phyloP scores from a whole-genome alignment of 1,140 invertebrate genomes.

The Drosophila erecta region DNA sequence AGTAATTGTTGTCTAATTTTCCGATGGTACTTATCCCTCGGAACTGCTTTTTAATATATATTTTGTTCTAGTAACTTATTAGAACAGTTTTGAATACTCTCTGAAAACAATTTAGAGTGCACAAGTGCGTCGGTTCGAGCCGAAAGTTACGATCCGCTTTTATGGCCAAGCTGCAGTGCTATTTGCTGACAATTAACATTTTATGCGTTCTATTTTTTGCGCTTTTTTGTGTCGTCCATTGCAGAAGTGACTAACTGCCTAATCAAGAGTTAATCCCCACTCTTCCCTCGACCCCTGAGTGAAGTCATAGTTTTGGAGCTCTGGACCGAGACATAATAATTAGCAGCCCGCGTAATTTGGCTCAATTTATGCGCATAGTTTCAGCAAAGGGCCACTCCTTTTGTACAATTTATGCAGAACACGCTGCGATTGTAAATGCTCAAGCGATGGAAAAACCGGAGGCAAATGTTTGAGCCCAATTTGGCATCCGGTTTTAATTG shows the following conservation, averaged over 20 bases:
- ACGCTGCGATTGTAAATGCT: constrained; percentile 56
- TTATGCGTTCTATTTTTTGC: constrained; percentile 50
- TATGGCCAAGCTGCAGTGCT: constrained; percentile 41
- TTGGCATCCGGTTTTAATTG: constrained; percentile 60
- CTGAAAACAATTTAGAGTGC: not conserved
- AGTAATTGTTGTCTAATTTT: no score
- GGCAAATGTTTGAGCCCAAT: constrained; percentile 26
- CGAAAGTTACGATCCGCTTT: constrained; percentile 14
- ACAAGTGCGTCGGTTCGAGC: not conserved
- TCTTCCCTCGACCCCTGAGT: not conserved
- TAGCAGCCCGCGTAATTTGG: constrained; percentile 52
- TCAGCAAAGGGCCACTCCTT: constrained; percentile 44
- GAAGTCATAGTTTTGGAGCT: constrained; percentile 29
- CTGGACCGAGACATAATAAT: constrained; percentile 53
- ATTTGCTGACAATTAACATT: constrained; percentile 61
- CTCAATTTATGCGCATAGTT: constrained; percentile 72
- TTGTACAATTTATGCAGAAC: constrained; percentile 48
- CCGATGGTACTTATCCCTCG: no score
- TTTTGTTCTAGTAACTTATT: no score
- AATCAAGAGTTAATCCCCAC: constrained; percentile 36
- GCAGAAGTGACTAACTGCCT: constrained; percentile 34
- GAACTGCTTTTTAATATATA: no score
- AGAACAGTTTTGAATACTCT: no score
- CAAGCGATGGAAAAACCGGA: constrained; percentile 39
- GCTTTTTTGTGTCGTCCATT: constrained; percentile 49